phyloP scores from a whole-genome alignment of 2,888 invertebrate genomes.

The Dryococelus australis region DNA sequence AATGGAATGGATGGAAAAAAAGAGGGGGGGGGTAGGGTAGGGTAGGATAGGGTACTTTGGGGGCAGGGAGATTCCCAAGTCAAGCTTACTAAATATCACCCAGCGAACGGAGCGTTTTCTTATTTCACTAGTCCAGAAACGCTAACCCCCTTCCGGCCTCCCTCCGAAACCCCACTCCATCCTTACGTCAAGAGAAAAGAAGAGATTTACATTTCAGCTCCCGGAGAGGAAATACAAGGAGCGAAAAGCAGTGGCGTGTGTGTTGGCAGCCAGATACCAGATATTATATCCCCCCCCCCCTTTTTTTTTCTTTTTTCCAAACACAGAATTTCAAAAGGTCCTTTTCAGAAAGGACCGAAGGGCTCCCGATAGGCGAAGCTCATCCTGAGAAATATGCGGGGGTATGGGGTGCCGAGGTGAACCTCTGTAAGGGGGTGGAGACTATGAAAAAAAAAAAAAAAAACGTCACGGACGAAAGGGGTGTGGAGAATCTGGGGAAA shows the following conservation, averaged over 20 bases:
- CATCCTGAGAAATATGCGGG: not conserved
- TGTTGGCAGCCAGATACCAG: conserved; percentile 8
- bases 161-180: too few relatives aligned
- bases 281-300: not conserved
- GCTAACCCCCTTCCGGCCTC: too few relatives aligned
- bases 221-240: not conserved
- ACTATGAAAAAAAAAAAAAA: too few relatives aligned
- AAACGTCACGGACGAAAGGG: not conserved
- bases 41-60: not conserved
- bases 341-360: not conserved
- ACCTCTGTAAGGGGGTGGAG: not conserved
- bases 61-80: not conserved
- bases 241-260: not conserved
- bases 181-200: not conserved
- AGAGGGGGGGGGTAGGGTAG: not conserved
- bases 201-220: conserved; percentile 16
- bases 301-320: not conserved
- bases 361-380: not conserved
- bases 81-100: not conserved
- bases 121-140: not conserved
- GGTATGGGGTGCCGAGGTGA: not conserved
- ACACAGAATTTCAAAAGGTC: not conserved
- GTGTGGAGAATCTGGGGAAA: not conserved
- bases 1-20: not conserved
- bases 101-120: not conserved